Base-by-base conservation (phyloP, 1,140 invertebrate species). In the Orchesella cincta region DNA sequence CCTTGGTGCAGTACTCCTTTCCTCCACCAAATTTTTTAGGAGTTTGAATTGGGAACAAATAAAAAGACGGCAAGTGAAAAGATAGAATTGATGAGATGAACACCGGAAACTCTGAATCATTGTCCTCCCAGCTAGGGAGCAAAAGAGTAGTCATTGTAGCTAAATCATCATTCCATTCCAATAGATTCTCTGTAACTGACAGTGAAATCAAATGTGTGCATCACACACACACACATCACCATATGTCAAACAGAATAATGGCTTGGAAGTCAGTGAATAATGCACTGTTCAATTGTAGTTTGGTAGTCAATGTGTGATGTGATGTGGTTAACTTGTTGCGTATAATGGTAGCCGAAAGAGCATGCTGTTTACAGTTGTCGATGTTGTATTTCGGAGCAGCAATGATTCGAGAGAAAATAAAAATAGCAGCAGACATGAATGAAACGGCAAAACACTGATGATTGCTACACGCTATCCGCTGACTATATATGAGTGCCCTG, bases 31-130 rank as follows among this genome's bases (percentile, higher is more conserved):
- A n/a, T n/a, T n/a, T n/a, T n/a, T n/a, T n/a, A n/a, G n/a, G n/a
- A n/a, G n/a, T n/a, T n/a, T n/a, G n/a, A n/a, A n/a, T 46, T 46
- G 8, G 39, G 39, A 12, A 12, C 39, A 46, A 46, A 20, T 46
- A 20, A 46, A 20, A 46, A 46, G 39, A 20, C 8, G 39, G 39
- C 8, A 57, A 57, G 12, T 23, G 12, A 57, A 18, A 33, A 12
- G 31, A 31, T 29, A 31, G 31, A 29, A 67, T 67, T 67, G 62
- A 67, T 67, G 62, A 67, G 62, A 23, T 33, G 62, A 67, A 67
- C 62, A 67, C 62, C 62, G 62, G 62, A 67, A 67, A 67, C 31
- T 67, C 31, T 67, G 62, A 67, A 67, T 67, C 62, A 67, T 67
- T 67, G 62, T 67, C 62, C 62, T 67, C 62, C 62, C 62, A 31